A percentile compares a stretch with the other conserved stretches of the same genome.
Conservation (phyloP, 2,113 vertebrate genomes). For the Tylochromis polylepis region DNA sequence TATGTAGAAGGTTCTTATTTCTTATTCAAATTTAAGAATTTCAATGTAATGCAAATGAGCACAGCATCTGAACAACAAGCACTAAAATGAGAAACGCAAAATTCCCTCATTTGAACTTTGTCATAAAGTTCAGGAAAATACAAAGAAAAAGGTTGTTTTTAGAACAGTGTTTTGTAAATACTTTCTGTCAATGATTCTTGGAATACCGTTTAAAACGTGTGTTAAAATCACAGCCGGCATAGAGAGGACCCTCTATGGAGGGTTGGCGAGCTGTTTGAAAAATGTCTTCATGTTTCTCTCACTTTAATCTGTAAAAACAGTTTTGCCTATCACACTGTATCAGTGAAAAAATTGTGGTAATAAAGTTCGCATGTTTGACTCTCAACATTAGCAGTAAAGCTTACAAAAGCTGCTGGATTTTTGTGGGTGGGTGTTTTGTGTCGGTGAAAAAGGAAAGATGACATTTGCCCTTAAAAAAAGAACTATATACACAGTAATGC, state of each 20-base stretch:
- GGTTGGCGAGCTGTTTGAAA: not conserved
- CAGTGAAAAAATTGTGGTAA: not conserved
- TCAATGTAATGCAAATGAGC: too few relatives aligned
- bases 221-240: not conserved
- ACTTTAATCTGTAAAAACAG: not conserved
- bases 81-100: not conserved
- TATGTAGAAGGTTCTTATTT: too few relatives aligned
- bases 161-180: not conserved
- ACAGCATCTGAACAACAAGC: not conserved
- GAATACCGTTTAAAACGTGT: not conserved
- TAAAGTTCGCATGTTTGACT: not conserved
- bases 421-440: not conserved
- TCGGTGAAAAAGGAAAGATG: not conserved
- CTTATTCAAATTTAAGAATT: too few relatives aligned
- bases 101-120: not conserved
- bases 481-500: not conserved
- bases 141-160: not conserved
- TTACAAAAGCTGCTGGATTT: too few relatives aligned
- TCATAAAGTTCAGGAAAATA: not conserved
- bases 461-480: not conserved
- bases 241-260: not conserved
- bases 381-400: not conserved
- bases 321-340: not conserved
- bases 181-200: not conserved
- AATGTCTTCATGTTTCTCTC: not conserved